Percentiles rank a stretch among this genome's conserved stretches.
Conservation (phyloP, 2,888 invertebrate species). For the Microplitis deprimator region DNA sequence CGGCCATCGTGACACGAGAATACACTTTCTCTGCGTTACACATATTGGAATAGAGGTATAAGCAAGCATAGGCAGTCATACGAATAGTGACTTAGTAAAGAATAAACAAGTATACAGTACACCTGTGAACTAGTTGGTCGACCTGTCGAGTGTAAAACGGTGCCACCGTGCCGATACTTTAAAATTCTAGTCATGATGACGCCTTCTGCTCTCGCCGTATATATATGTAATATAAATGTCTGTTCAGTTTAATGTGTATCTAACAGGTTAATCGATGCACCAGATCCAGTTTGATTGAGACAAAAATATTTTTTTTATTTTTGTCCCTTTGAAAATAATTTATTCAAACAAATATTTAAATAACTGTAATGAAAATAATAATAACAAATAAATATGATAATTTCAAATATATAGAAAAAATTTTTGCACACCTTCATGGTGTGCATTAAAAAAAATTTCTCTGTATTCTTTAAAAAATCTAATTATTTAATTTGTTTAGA, state of each 20-base stretch:
- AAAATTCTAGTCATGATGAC: constrained; percentile 28
- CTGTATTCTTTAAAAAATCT: too few species aligned
- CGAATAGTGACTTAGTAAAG: not conserved
- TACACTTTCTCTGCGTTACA: constrained; percentile 37
- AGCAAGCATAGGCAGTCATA: constrained; percentile 28
- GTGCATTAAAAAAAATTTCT: too few species aligned
- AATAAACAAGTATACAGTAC: constrained; percentile 22
- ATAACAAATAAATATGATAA: not conserved
- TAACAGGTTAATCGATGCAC: constrained; percentile 27
- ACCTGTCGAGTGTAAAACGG: constrained; percentile 22
- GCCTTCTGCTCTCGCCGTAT: constrained; percentile 5
- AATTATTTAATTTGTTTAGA: too few species aligned
- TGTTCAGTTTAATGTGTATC: not conserved
- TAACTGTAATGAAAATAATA: too few species aligned
- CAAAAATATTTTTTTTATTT: constrained; percentile 8
- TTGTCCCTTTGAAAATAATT: not conserved
- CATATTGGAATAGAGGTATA: constrained; percentile 12
- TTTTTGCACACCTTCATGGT: too few species aligned
- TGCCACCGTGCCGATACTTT: constrained; percentile 20
- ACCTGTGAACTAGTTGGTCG: constrained; percentile 24
- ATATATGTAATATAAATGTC: not conserved
- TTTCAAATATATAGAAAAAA: too few species aligned
- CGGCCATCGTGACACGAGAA: not conserved
- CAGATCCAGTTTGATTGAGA: constrained; percentile 27
- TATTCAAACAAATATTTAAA: not conserved